Conservation (phyloP, 2,888 invertebrate species). For the Boloria euphrosyne region DNA sequence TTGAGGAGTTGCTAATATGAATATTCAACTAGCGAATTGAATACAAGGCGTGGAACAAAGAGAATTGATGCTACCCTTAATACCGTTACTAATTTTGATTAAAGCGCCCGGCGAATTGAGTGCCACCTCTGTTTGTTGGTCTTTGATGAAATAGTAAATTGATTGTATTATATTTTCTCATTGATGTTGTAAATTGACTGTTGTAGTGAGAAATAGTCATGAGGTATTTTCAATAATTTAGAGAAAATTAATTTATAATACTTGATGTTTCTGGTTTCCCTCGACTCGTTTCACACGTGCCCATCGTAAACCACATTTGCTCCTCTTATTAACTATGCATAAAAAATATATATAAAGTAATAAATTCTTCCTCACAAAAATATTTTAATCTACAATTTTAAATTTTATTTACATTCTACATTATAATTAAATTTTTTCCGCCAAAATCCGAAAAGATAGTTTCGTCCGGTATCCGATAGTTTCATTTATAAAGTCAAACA, state of each 20-base stretch:
- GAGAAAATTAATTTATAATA: not conserved
- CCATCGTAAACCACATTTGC: too few relatives aligned
- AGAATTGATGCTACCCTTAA: slow-evolving; percentile 52
- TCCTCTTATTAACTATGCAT: too few relatives aligned
- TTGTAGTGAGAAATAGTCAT: slow-evolving; percentile 13
- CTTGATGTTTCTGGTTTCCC: too few relatives aligned
- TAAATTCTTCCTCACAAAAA: too few relatives aligned
- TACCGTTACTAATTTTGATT: slow-evolving; percentile 52
- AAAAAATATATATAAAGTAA: too few relatives aligned
- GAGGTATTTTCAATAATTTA: not conserved
- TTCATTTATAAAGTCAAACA: too few relatives aligned
- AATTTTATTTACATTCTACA: too few relatives aligned
- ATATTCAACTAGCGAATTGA: slow-evolving; percentile 66
- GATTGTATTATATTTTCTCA: slow-evolving; percentile 31
- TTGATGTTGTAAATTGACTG: slow-evolving; percentile 22
- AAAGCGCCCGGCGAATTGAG: slow-evolving; percentile 56
- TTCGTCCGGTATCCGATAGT: too few relatives aligned
- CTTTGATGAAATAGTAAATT: slow-evolving; percentile 39
- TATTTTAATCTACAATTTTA: too few relatives aligned
- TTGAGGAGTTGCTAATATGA: slow-evolving; percentile 55
- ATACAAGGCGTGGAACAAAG: slow-evolving; percentile 52
- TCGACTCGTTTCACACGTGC: too few relatives aligned
- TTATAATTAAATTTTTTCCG: too few relatives aligned
- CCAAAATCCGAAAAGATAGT: too few relatives aligned
- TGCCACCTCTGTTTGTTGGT: slow-evolving; percentile 42